Conservation (phyloP, 2,797 vertebrate genomes). For the Otolemur crassicaudatus region DNA sequence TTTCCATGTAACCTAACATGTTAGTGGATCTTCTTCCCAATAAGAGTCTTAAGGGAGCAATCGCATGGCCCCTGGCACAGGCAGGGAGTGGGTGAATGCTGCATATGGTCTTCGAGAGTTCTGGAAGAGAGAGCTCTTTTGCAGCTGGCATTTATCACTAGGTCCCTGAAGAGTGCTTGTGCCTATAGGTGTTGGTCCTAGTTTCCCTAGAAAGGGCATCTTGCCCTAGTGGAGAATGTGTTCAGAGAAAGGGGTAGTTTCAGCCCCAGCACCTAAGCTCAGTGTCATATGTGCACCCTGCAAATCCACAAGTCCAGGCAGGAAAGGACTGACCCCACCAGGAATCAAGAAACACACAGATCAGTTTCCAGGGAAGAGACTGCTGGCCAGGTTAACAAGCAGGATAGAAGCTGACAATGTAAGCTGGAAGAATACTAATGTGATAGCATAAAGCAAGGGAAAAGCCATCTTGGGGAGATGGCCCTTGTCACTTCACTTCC, state of each 20-base stretch:
- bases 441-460: neutral
- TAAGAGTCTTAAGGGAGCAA: neutral
- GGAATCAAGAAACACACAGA: neutral
- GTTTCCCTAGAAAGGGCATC: neutral
- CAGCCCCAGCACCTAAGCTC: neutral
- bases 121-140: neutral
- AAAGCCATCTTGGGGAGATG: too few relatives aligned
- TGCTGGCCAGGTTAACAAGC: fast-evolving
- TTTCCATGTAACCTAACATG: neutral
- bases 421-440: neutral
- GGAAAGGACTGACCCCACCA: too few relatives aligned
- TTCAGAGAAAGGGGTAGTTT: neutral
- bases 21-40: too few relatives aligned
- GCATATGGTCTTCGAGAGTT: neutral
- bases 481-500: too few relatives aligned
- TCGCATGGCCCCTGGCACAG: too few relatives aligned
- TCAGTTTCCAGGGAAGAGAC: neutral
- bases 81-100: neutral
- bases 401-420: neutral
- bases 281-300: fast-evolving
- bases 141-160: neutral
- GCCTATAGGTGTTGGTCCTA: neutral
- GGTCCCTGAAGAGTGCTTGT: neutral
- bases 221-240: fast-evolving
- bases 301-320: neutral